Conservation (phyloP, 1,140 invertebrate genomes). For the Adoxophyes honmai region DNA sequence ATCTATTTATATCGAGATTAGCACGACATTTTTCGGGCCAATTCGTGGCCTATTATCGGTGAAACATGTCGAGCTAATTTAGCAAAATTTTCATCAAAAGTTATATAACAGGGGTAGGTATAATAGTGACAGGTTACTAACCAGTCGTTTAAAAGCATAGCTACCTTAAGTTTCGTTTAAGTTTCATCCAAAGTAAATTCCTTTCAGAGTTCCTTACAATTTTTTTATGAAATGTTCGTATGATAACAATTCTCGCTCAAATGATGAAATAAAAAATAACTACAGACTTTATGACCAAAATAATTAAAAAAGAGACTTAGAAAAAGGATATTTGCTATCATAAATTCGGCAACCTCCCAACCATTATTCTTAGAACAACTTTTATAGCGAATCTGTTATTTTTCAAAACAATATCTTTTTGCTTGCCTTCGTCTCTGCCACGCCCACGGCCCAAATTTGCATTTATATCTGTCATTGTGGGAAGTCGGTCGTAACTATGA, state of each 20-base stretch:
- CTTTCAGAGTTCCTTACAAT: too few species aligned
- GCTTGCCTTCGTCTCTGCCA: background rate
- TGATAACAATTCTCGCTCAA: background rate
- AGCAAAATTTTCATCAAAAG: too few species aligned
- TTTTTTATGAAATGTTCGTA: background rate
- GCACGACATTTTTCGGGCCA: too few species aligned
- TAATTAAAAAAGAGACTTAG: background rate
- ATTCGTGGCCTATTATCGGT: too few species aligned
- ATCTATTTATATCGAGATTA: too few species aligned
- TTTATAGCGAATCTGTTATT: background rate
- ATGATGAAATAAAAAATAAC: background rate
- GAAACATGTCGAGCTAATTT: too few species aligned
- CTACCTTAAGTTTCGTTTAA: too few species aligned
- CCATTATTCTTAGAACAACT: background rate
- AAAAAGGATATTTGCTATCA: background rate
- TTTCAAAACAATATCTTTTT: constrained; percentile 1
- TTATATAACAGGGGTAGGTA: too few species aligned
- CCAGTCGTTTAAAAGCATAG: too few species aligned
- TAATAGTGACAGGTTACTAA: too few species aligned
- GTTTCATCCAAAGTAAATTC: too few species aligned
- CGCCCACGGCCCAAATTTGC: constrained; percentile 3
- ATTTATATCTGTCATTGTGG: constrained; percentile 5
- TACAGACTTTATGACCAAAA: background rate
- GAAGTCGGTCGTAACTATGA: background rate
- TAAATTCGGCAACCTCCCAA: background rate